Evolutionary conservation across 2,113 vertebrate genomes (phyloP).

Genomic region (Strix aluco): DNA sequence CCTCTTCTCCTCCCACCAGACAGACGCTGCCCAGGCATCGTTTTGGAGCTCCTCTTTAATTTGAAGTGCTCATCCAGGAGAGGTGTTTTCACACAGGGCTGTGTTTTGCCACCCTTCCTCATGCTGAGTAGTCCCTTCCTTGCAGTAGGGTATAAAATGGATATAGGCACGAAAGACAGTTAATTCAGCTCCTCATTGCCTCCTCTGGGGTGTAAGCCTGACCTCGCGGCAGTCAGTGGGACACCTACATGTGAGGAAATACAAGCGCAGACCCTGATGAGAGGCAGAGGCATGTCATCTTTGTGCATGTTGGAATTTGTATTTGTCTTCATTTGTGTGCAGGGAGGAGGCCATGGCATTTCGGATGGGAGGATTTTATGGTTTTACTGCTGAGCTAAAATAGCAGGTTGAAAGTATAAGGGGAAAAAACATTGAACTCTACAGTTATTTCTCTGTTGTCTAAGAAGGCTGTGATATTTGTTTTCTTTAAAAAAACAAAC

Average conservation of each 20-base stretch:
- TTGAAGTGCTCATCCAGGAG: not conserved
- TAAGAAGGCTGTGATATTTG: not conserved
- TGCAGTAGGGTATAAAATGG: not conserved
- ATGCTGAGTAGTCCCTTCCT: not conserved
- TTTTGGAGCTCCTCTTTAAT: not conserved
- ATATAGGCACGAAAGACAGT: not conserved
- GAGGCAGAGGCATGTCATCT: not conserved
- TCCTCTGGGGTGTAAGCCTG: not conserved
- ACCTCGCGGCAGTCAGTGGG: not conserved
- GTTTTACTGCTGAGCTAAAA: slow-evolving; percentile 24
- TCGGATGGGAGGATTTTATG: not conserved
- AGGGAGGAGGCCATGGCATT: not conserved
- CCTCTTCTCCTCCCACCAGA: not conserved
- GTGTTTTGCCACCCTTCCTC: not conserved
- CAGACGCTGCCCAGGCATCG: accelerated
- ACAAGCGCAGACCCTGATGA: not conserved
- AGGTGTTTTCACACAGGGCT: not conserved
- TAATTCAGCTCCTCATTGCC: not conserved
- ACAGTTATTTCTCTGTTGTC: not conserved
- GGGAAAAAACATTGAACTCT: not conserved
- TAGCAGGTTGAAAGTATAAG: not conserved
- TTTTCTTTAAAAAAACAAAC: not conserved
- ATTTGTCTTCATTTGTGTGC: not conserved
- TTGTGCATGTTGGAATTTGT: not conserved
- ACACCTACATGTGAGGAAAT: not conserved